Evolutionary conservation across 2,888 invertebrate species (phyloP).

Genomic region (Caenorhabditis drosophilae): DNA sequence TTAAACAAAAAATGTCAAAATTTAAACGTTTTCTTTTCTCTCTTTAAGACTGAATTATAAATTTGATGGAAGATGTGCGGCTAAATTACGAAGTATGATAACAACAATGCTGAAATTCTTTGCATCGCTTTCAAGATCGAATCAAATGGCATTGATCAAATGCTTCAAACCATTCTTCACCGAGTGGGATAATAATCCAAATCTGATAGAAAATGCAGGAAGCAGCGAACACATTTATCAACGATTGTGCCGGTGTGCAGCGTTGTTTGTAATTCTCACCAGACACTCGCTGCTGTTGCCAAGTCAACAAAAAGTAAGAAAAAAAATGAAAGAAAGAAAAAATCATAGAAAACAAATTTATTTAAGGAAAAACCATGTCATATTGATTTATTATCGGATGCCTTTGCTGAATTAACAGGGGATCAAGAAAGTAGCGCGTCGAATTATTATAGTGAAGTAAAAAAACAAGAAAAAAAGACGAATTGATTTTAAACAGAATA

Average conservation of each 20-base stretch:
- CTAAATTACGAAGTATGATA: slow-evolving; percentile 17
- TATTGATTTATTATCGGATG: neutral
- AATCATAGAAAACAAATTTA: too few species aligned
- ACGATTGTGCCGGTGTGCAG: slow-evolving; percentile 15
- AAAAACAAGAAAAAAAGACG: neutral
- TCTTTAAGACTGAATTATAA: slow-evolving; percentile 10
- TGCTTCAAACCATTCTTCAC: slow-evolving; percentile 19
- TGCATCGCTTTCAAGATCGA: slow-evolving; percentile 16
- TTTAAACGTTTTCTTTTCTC: too few species aligned
- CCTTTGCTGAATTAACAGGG: neutral
- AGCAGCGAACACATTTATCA: neutral
- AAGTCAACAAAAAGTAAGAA: neutral
- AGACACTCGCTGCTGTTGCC: slow-evolving; percentile 8
- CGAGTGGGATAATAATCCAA: slow-evolving; percentile 6
- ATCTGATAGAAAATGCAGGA: neutral
- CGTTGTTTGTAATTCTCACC: slow-evolving; percentile 14
- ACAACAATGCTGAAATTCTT: slow-evolving; percentile 17
- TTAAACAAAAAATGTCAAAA: too few species aligned
- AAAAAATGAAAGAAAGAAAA: too few species aligned
- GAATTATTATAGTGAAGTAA: slow-evolving; percentile 5
- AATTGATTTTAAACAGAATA: too few species aligned
- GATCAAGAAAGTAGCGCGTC: neutral
- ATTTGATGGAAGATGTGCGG: neutral
- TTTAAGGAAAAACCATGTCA: neutral
- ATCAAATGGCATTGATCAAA: slow-evolving; percentile 10